Evolutionary conservation across 2,888 invertebrate genomes (phyloP).

Genomic region (Homarus gammarus): DNA sequence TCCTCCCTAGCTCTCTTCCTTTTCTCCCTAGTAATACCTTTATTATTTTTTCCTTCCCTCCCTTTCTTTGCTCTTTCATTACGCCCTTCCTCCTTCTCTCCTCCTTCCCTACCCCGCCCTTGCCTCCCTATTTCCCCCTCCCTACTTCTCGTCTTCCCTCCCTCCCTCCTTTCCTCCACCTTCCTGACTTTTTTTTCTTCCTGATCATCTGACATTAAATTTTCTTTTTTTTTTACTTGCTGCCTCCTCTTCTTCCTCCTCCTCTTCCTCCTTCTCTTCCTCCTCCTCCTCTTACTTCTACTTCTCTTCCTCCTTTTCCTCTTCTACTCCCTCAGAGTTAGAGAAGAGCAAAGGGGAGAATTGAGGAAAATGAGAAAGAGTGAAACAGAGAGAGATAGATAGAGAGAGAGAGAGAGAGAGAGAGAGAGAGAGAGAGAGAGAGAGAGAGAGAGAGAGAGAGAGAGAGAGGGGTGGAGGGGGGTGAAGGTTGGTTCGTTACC

Average conservation of each 20-base stretch:
- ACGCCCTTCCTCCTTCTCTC: background rate
- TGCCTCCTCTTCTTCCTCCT: background rate
- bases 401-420: constrained; percentile 56
- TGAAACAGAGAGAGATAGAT: constrained; percentile 38
- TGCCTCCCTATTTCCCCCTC: background rate
- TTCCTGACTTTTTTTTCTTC: background rate
- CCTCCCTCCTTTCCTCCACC: background rate
- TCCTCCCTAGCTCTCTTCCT: constrained; percentile 6
- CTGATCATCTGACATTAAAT: background rate
- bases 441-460: constrained; percentile 23
- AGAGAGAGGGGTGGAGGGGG: background rate
- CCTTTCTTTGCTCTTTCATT: background rate
- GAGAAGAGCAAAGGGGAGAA: background rate
- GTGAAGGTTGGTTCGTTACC: background rate
- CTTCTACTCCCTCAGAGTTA: background rate
- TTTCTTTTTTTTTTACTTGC: background rate
- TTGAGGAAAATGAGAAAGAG: background rate
- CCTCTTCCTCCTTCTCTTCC: background rate
- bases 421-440: constrained; percentile 50
- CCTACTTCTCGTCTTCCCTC: background rate
- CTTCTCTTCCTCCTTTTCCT: background rate
- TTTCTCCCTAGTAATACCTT: constrained; percentile 9
- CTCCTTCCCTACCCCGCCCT: too few relatives aligned
- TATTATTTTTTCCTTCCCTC: constrained; percentile 18
- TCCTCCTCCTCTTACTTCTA: background rate